Evolutionary conservation across 1,140 invertebrate species (phyloP).

Genomic region (Holcopasites calliopsidis): DNA sequence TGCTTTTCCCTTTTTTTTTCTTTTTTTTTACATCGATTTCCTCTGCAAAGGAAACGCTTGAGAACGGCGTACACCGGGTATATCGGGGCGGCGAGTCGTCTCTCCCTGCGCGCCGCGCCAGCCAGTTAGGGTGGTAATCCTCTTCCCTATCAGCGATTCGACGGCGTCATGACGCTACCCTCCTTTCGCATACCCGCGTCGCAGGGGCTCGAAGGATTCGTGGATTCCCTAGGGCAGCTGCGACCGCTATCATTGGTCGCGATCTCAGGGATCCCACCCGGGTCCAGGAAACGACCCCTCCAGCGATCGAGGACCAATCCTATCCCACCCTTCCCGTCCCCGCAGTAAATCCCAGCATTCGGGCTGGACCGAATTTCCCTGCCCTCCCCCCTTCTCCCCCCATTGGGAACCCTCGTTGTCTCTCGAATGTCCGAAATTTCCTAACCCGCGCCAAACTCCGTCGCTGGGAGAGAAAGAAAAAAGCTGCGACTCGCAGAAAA

Average conservation of each 20-base stretch:
- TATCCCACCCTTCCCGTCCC: constrained; percentile 41
- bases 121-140: constrained; percentile 26
- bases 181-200: constrained; percentile 10
- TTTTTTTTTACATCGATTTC: too few relatives aligned
- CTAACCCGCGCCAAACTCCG: too few relatives aligned
- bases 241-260: constrained; percentile 77
- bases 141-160: neutral
- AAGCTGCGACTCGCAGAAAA: constrained; percentile 40
- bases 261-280: constrained; percentile 73
- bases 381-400: too few relatives aligned
- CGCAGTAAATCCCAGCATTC: constrained; percentile 31
- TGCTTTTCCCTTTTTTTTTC: neutral
- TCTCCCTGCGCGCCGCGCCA: too few relatives aligned
- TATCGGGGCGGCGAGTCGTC: neutral
- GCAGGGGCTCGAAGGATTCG: constrained; percentile 39
- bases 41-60: too few relatives aligned
- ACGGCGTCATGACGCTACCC: neutral
- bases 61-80: too few relatives aligned
- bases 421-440: too few relatives aligned
- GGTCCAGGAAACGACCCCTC: constrained; percentile 73
- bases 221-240: constrained; percentile 68
- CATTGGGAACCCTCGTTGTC: too few relatives aligned
- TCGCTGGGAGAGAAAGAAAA: neutral
- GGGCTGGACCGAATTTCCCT: constrained; percentile 1
- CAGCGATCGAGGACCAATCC: constrained; percentile 76